Evolutionary conservation across 2,113 vertebrate species (phyloP).

Genomic region (Jaculus jaculus): DNA sequence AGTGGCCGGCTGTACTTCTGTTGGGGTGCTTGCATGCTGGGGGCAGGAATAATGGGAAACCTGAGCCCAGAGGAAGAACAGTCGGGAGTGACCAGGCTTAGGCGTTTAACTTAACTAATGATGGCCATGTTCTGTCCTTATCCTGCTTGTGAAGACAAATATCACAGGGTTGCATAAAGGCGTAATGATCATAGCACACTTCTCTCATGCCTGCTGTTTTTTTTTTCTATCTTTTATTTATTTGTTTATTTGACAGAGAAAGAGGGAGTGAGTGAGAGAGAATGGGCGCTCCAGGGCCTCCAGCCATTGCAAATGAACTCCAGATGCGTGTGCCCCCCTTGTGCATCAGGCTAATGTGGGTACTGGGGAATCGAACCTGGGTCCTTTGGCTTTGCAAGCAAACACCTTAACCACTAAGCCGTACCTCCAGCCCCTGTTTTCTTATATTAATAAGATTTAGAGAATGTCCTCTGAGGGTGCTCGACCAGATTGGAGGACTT

Average conservation of each 20-base stretch:
- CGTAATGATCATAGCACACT: no score
- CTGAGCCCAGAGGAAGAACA: not conserved
- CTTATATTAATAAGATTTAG: not conserved
- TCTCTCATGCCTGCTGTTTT: not conserved
- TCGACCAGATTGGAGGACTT: not conserved
- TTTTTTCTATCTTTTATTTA: no score
- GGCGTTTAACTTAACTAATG: not conserved
- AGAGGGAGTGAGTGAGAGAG: no score
- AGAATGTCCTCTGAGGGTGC: not conserved
- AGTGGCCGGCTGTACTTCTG: constrained; percentile 67
- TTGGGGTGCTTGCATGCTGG: not conserved
- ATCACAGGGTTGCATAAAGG: not conserved
- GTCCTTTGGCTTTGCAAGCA: no score
- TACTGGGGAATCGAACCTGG: no score
- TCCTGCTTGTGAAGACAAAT: not conserved
- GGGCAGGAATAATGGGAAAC: not conserved
- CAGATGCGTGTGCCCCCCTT: no score
- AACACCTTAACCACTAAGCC: no score
- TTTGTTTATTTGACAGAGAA: no score
- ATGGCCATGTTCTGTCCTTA: not conserved
- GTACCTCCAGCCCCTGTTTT: not conserved
- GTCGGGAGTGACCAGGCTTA: not conserved
- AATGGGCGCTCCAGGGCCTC: no score
- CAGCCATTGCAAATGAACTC: no score
- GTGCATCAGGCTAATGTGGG: no score